phyloP scores from a whole-genome alignment of 1,140 invertebrate genomes.

The Oncopeltus fasciatus region DNA sequence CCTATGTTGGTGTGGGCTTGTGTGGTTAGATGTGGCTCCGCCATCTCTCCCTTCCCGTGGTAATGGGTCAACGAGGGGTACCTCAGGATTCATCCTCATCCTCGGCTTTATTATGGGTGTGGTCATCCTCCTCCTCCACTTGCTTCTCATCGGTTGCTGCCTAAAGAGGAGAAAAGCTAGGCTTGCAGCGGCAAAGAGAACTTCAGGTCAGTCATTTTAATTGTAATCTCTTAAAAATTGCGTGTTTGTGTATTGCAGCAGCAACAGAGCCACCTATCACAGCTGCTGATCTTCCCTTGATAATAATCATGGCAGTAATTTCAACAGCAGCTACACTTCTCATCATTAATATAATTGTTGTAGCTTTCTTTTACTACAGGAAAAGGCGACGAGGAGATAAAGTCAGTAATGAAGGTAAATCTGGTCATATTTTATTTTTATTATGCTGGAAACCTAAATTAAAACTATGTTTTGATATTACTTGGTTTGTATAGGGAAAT shows the following conservation, averaged over 20 bases:
- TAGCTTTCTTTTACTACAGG: conserved; percentile 69
- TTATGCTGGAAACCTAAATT: too few relatives aligned
- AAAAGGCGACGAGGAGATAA: conserved; percentile 33
- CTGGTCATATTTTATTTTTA: too few relatives aligned
- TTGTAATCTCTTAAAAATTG: too few relatives aligned
- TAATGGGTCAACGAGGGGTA: conserved; percentile 13
- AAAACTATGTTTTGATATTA: too few relatives aligned
- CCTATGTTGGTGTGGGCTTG: background rate
- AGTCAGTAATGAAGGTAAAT: conserved; percentile 2
- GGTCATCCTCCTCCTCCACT: conserved; percentile 58
- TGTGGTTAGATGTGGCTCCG: conserved; percentile 23
- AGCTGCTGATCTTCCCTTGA: conserved; percentile 51
- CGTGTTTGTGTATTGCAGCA: background rate
- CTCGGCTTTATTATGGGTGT: conserved; percentile 56
- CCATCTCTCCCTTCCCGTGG: conserved; percentile 21
- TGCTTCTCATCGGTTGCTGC: conserved; percentile 76
- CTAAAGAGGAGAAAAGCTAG: conserved; percentile 46
- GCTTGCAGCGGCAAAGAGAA: conserved; percentile 14
- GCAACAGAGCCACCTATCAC: conserved; percentile 46
- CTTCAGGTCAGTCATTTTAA: conserved; percentile 12
- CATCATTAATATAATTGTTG: conserved; percentile 64
- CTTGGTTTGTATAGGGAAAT: too few relatives aligned
- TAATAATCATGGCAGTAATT: conserved; percentile 68
- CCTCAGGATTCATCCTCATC: conserved; percentile 44
- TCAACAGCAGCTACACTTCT: conserved; percentile 62